These are phyloP conservation scores for Acrossocheilus fasciatus DNA, from an alignment of 2,797 vertebrate genomes.

Conservation along the genomic window DNA sequence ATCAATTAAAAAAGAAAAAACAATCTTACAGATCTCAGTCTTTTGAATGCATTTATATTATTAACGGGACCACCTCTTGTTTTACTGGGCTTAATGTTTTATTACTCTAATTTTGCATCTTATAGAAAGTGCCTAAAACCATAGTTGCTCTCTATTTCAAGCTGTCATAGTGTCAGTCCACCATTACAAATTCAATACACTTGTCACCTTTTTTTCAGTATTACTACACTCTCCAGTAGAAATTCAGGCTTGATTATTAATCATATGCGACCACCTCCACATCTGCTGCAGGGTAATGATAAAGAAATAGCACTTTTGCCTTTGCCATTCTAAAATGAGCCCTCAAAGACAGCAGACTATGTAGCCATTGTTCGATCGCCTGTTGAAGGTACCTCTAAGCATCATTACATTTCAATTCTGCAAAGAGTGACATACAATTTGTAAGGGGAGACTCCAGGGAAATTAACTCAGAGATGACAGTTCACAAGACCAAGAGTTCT, in stretches of 20 bases:
- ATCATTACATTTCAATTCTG: conserved; percentile 57
- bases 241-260: not conserved
- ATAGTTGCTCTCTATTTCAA: not conserved
- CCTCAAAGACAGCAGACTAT: conserved; percentile 9
- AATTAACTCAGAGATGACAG: conserved; percentile 81
- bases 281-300: not conserved
- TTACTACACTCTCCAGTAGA: not conserved
- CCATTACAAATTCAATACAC: not conserved
- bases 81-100: not conserved
- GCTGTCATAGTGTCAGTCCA: not conserved
- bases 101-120: not conserved
- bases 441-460: conserved; percentile 74
- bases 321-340: conserved; percentile 20
- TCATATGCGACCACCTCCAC: not conserved
- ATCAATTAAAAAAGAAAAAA: not conserved
- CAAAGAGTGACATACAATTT: conserved; percentile 74
- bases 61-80: not conserved
- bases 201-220: not conserved
- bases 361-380: conserved; percentile 49
- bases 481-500: conserved; percentile 81
- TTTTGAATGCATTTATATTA: not conserved
- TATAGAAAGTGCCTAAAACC: not conserved
- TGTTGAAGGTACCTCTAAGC: conserved; percentile 38
- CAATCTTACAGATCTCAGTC: not conserved
- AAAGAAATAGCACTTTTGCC: conserved; percentile 17